Evolutionary conservation across 2,113 vertebrate genomes (phyloP).

Genomic region (Chionodraco myersi): DNA sequence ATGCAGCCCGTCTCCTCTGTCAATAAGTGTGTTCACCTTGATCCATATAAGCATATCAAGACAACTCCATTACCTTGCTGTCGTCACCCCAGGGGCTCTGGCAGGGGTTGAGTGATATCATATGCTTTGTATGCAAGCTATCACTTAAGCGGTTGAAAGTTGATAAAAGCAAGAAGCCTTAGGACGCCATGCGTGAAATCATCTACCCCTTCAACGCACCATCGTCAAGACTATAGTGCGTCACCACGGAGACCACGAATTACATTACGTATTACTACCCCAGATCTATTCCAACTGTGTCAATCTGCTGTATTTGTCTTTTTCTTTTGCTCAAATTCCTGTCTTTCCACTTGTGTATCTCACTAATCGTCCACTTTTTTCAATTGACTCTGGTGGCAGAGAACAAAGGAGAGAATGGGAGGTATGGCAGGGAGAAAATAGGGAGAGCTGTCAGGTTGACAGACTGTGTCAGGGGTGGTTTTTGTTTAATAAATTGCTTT

Average conservation of each 20-base stretch:
- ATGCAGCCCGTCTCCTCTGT: constrained; percentile 29
- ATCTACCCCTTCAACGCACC: constrained; percentile 34
- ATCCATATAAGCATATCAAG: constrained; percentile 42
- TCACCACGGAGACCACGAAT: constrained; percentile 52
- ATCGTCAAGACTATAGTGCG: constrained; percentile 19
- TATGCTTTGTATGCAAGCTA: constrained; percentile 53
- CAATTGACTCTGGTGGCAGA: constrained; percentile 20
- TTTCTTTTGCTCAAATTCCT: constrained; percentile 1
- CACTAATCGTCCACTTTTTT: constrained; percentile 27
- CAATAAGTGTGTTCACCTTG: constrained; percentile 4
- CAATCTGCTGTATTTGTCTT: not conserved
- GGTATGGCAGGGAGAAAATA: constrained; percentile 5
- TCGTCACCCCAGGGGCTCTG: constrained; percentile 40
- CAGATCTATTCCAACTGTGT: constrained; percentile 34
- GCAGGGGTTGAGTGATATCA: not conserved
- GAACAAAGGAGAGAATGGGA: constrained; percentile 25
- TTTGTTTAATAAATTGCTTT: constrained; percentile 55
- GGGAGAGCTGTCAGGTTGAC: constrained; percentile 29
- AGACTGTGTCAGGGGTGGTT: constrained; percentile 43
- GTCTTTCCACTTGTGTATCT: constrained; percentile 1
- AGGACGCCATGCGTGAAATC: constrained; percentile 55
- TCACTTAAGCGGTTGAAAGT: constrained; percentile 66
- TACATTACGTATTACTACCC: constrained; percentile 21
- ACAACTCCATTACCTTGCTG: constrained; percentile 45
- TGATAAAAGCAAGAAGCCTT: constrained; percentile 53